Conservation (phyloP, 2,113 vertebrate species). For the Microcebus griseorufus region DNA sequence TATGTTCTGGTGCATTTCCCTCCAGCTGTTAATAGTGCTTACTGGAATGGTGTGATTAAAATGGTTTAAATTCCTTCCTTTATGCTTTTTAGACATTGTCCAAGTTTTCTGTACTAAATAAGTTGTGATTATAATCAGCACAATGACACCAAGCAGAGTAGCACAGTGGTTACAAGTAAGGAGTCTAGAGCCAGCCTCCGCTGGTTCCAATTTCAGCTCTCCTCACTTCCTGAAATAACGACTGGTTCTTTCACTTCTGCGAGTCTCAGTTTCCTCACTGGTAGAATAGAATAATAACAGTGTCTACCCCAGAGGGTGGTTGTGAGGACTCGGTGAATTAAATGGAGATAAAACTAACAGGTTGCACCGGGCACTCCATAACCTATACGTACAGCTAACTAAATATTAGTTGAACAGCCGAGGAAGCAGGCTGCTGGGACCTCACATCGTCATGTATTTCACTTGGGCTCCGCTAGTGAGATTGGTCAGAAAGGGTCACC, state of each 20-base stretch:
- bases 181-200: neutral
- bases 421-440: neutral
- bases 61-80: neutral
- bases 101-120: neutral
- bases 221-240: rapidly evolving
- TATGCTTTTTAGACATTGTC: neutral
- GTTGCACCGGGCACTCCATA: no score
- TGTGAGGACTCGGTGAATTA: neutral
- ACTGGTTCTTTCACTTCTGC: neutral
- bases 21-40: neutral
- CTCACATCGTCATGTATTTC: no score
- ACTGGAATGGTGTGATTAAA: neutral
- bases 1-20: neutral
- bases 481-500: neutral
- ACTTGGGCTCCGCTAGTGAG: neutral
- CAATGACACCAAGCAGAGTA: rapidly evolving
- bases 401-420: neutral
- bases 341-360: neutral
- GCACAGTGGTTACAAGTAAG: neutral
- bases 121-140: neutral
- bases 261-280: neutral
- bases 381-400: neutral
- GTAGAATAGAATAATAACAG: neutral
- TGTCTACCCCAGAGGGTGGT: no score
- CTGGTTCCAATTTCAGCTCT: neutral